phyloP scores from a whole-genome alignment of 2,113 vertebrate genomes.

The Leucoraja erinaceus region DNA sequence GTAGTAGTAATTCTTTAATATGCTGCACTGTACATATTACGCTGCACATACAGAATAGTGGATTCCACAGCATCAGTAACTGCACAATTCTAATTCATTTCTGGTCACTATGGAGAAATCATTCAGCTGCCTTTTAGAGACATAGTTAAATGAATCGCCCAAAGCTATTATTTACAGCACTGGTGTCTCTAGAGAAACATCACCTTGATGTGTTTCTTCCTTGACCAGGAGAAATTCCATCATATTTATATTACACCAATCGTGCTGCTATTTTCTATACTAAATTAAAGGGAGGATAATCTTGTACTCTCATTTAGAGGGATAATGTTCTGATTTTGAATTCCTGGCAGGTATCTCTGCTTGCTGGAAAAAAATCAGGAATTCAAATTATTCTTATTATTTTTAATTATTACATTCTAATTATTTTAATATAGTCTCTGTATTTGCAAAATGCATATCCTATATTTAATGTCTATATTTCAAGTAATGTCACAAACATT shows the following conservation, averaged over 20 bases:
- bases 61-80: not conserved
- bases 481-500: not conserved
- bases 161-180: not conserved
- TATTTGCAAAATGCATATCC: not conserved
- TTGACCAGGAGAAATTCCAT: not conserved
- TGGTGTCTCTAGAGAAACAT: not conserved
- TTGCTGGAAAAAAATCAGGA: not conserved
- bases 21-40: not conserved
- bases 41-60: not conserved
- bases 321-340: not conserved
- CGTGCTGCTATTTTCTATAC: not conserved
- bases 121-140: not conserved
- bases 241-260: not conserved
- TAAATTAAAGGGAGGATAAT: not conserved
- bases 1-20: not conserved
- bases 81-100: not conserved
- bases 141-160: not conserved
- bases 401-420: not conserved
- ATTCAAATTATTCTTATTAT: not conserved
- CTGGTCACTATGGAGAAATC: not conserved
- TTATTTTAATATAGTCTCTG: not conserved
- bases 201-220: not conserved
- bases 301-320: not conserved
- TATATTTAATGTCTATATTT: not conserved
- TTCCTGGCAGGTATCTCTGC: not conserved